phyloP scores from a whole-genome alignment of 2,113 vertebrate species.

The Catharus bicknelli region DNA sequence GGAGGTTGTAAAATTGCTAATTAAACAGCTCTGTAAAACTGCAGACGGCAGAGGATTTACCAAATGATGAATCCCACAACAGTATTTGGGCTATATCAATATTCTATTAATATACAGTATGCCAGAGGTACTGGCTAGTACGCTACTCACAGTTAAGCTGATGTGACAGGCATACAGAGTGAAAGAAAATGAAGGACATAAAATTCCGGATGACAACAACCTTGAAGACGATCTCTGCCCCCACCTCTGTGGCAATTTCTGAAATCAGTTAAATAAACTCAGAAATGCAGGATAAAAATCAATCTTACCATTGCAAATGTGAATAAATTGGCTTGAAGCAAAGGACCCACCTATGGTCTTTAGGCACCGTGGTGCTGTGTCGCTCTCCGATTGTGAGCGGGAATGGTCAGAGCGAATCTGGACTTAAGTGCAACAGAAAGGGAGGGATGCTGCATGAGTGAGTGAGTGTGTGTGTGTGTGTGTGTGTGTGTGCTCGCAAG shows the following conservation, averaged over 20 bases:
- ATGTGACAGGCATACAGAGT: slow-evolving; percentile 83
- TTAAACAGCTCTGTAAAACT: slow-evolving; percentile 85
- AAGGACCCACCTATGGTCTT: not conserved
- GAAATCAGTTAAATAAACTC: slow-evolving; percentile 81
- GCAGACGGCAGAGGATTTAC: slow-evolving; percentile 82
- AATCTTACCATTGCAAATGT: slow-evolving; percentile 57
- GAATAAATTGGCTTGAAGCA: slow-evolving; percentile 19
- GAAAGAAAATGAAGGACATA: slow-evolving; percentile 83
- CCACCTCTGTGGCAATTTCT: slow-evolving; percentile 54
- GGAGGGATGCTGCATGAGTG: not conserved
- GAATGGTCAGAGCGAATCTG: slow-evolving; percentile 19
- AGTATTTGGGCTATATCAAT: slow-evolving; percentile 88
- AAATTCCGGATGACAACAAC: slow-evolving; percentile 85
- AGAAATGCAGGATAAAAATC: slow-evolving; percentile 77
- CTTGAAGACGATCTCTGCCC: slow-evolving; percentile 81
- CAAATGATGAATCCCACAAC: slow-evolving; percentile 81
- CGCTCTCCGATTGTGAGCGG: not conserved
- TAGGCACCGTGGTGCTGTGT: not conserved
- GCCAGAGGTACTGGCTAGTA: slow-evolving; percentile 84
- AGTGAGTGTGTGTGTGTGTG: not conserved
- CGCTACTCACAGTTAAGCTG: slow-evolving; percentile 78
- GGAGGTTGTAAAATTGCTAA: slow-evolving; percentile 87
- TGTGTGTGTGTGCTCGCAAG: not conserved
- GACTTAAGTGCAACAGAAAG: slow-evolving; percentile 21
- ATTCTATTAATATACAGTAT: slow-evolving; percentile 91